Conservation (phyloP, 2,888 invertebrate genomes). For the Caenorhabditis sulstoni region DNA sequence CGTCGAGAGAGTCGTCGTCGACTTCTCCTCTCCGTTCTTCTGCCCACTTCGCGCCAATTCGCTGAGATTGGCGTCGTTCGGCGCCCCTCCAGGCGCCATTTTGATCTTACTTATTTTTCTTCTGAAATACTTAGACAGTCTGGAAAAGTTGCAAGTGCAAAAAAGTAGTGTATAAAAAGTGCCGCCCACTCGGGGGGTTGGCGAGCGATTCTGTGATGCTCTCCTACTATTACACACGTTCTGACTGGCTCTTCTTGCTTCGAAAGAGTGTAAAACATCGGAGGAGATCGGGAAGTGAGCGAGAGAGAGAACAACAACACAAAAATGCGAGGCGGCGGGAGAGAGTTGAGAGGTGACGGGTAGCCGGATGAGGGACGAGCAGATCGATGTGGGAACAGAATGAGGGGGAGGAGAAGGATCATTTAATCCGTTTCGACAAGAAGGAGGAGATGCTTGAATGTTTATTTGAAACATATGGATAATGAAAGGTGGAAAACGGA, state of each 20-base stretch:
- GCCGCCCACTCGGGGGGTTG: constrained; percentile 41
- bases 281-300: constrained; percentile 23
- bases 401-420: constrained; percentile 21
- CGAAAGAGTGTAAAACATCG: constrained; percentile 54
- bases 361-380: constrained; percentile 17
- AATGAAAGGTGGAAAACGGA: too few relatives aligned
- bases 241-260: constrained; percentile 36
- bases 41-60: constrained; percentile 31
- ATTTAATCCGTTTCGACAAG: constrained; percentile 18
- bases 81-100: constrained; percentile 64
- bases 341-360: constrained; percentile 32
- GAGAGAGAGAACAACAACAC: constrained; percentile 48
- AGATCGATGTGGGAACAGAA: constrained; percentile 43
- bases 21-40: constrained; percentile 32
- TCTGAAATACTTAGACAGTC: constrained; percentile 3
- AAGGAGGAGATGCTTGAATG: background rate
- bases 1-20: constrained; percentile 89
- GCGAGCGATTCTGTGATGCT: constrained; percentile 41
- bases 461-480: background rate
- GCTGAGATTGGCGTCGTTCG: constrained; percentile 35
- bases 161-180: constrained; percentile 56
- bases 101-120: background rate
- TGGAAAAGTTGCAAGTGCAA: constrained; percentile 35
- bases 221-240: constrained; percentile 61
- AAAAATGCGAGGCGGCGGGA: constrained; percentile 36